Evolutionary conservation across 1,140 invertebrate species (phyloP).

Genomic region (Aplysia californica): DNA sequence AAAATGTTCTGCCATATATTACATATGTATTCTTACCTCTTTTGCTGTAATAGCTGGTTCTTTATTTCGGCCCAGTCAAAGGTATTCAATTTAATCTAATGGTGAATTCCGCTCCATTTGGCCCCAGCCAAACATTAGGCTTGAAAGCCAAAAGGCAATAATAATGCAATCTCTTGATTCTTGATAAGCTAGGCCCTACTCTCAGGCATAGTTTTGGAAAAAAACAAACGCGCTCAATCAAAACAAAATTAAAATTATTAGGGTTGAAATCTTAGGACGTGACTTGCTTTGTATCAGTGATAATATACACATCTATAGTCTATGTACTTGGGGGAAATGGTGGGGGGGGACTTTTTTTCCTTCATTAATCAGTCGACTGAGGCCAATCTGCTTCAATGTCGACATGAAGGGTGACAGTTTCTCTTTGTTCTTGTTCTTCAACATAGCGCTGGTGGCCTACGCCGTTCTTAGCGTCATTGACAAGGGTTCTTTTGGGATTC

Average conservation of each 20-base stretch:
- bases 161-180: not conserved
- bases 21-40: not conserved
- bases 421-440: not conserved
- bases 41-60: not conserved
- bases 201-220: too few species aligned
- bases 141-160: not conserved
- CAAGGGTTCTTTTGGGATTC: not conserved
- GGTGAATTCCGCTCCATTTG: not conserved
- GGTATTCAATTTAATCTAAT: too few species aligned
- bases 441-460: not conserved
- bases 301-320: not conserved
- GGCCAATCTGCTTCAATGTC: not conserved
- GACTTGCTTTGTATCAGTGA: not conserved
- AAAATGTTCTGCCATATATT: not conserved
- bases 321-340: not conserved
- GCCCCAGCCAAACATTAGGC: not conserved
- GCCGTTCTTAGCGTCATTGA: constrained; percentile 1
- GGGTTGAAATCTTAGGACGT: not conserved
- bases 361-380: not conserved
- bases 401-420: not conserved
- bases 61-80: not conserved
- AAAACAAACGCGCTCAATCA: not conserved
- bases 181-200: too few species aligned
- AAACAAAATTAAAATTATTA: not conserved
- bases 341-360: not conserved